Conservation (phyloP, 2,888 invertebrate genomes). For the Drosophila kanekoi region DNA sequence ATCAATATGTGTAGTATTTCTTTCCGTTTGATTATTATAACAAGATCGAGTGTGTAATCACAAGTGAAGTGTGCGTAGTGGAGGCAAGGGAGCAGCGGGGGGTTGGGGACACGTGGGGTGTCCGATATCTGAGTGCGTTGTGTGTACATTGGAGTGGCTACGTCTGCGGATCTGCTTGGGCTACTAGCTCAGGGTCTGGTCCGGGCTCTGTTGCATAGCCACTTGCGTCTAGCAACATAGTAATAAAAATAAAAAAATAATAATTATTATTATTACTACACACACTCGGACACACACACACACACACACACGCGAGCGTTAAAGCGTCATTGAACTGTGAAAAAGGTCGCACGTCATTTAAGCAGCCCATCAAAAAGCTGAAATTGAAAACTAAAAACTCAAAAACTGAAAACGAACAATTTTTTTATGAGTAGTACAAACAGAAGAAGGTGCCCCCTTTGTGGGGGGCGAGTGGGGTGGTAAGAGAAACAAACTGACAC, state of each 20-base stretch:
- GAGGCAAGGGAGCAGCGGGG: background rate
- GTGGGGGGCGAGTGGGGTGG: background rate
- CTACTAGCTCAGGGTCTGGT: constrained; percentile 51
- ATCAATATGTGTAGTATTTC: constrained; percentile 61
- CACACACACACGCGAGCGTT: constrained; percentile 20
- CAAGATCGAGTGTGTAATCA: constrained; percentile 75
- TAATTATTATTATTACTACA: constrained; percentile 63
- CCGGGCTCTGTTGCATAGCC: constrained; percentile 43
- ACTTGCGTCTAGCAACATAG: constrained; percentile 56
- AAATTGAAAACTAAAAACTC: constrained; percentile 34
- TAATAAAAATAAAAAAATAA: constrained; percentile 69
- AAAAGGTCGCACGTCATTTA: constrained; percentile 67
- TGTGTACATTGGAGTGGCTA: constrained; percentile 76
- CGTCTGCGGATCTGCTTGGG: constrained; percentile 46
- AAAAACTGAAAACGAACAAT: constrained; percentile 29
- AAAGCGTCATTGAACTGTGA: constrained; percentile 80
- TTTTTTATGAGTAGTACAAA: constrained; percentile 61
- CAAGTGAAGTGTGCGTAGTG: constrained; percentile 35
- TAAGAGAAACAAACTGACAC: constrained; percentile 56
- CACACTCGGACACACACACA: constrained; percentile 25
- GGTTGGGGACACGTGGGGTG: constrained; percentile 8
- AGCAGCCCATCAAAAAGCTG: constrained; percentile 34
- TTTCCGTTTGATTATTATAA: constrained; percentile 66
- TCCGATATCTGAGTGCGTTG: constrained; percentile 61
- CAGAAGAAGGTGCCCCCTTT: constrained; percentile 54